Evolutionary conservation across 2,888 invertebrate genomes (phyloP).

Genomic region (Tupiocoris notatus): DNA sequence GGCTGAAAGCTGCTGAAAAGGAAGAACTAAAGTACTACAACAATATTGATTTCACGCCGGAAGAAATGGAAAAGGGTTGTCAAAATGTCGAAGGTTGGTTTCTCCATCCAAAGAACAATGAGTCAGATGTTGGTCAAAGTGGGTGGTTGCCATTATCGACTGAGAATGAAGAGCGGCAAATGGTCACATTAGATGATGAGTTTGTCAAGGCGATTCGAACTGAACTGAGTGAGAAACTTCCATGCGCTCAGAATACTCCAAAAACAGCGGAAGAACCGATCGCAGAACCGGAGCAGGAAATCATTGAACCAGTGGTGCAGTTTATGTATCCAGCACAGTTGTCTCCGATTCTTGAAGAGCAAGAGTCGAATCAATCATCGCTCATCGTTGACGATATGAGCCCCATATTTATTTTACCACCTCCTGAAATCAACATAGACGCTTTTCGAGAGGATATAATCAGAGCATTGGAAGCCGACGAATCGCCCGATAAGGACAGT

Average conservation of each 20-base stretch:
- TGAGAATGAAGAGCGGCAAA: constrained; percentile 55
- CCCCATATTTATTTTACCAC: constrained; percentile 49
- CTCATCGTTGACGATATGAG: constrained; percentile 48
- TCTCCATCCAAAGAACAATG: constrained; percentile 47
- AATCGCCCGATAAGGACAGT: constrained; percentile 48
- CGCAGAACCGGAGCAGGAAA: constrained; percentile 45
- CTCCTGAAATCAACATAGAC: constrained; percentile 40
- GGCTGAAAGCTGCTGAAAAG: constrained; percentile 39
- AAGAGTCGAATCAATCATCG: constrained; percentile 53
- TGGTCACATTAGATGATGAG: constrained; percentile 65
- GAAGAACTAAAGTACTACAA: constrained; percentile 43
- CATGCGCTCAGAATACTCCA: constrained; percentile 54
- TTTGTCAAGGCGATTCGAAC: constrained; percentile 69
- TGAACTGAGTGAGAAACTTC: constrained; percentile 68
- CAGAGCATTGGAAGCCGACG: constrained; percentile 48
- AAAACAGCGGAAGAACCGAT: constrained; percentile 52
- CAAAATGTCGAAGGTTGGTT: constrained; percentile 49
- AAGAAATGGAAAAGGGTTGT: constrained; percentile 13
- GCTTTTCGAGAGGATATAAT: constrained; percentile 49
- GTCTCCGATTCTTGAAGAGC: constrained; percentile 64
- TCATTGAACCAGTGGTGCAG: constrained; percentile 49
- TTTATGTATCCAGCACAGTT: constrained; percentile 62
- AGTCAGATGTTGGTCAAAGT: constrained; percentile 52
- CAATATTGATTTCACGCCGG: constrained; percentile 38
- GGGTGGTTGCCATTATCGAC: constrained; percentile 56